Evolutionary conservation across 1,140 invertebrate genomes (phyloP).

Genomic region (Microplitis mediator): DNA sequence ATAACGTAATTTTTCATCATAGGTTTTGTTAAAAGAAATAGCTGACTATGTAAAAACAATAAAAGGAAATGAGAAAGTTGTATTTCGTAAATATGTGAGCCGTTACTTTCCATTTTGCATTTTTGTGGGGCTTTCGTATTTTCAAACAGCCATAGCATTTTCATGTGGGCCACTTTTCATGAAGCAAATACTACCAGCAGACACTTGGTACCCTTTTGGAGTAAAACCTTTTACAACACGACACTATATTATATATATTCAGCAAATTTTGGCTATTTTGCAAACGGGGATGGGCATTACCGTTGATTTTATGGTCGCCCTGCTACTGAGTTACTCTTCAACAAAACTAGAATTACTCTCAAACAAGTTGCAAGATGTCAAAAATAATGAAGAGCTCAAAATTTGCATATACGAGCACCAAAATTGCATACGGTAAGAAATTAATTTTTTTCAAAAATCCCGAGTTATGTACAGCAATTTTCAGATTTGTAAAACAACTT

Average conservation of each 20-base stretch:
- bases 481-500: conserved; percentile 40
- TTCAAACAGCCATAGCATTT: conserved; percentile 10
- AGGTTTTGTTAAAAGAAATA: conserved; percentile 19
- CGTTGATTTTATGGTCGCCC: conserved; percentile 41
- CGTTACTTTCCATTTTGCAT: conserved; percentile 9
- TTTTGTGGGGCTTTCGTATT: conserved; percentile 10
- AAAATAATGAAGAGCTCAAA: conserved; percentile 14
- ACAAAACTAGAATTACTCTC: conserved; percentile 42
- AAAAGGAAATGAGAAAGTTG: background rate
- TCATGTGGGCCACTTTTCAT: conserved; percentile 7
- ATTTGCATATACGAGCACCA: conserved; percentile 35
- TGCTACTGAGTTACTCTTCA: conserved; percentile 40
- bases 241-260: conserved; percentile 33
- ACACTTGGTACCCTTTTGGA: conserved; percentile 44
- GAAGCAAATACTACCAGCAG: conserved; percentile 22
- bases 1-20: background rate
- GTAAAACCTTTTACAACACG: conserved; percentile 25
- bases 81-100: conserved; percentile 14
- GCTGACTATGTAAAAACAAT: background rate
- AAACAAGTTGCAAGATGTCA: conserved; percentile 17
- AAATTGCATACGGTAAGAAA: conserved; percentile 36
- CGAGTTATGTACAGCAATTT: background rate
- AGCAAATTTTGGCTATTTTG: conserved; percentile 36
- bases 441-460: background rate
- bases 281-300: conserved; percentile 36